Conservation (phyloP, 1,140 invertebrate genomes). For the Drosophila varians region DNA sequence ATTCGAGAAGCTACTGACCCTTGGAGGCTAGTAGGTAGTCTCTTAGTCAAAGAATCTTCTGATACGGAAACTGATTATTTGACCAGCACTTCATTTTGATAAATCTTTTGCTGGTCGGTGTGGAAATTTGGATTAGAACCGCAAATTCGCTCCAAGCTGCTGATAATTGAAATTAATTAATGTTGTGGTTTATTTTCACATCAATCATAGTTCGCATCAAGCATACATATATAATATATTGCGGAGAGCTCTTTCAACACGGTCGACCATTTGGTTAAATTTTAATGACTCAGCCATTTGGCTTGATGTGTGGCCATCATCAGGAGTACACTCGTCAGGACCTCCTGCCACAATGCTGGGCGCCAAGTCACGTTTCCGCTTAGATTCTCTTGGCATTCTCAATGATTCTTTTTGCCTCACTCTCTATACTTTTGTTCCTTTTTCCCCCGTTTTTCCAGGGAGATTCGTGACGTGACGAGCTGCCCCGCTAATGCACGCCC, state of each 20-base stretch:
- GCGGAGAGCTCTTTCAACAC: slow-evolving; percentile 10
- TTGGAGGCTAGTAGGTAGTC: no score
- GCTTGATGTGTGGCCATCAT: slow-evolving; percentile 46
- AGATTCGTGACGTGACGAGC: slow-evolving; percentile 41
- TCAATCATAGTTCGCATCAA: neutral
- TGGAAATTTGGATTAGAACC: neutral
- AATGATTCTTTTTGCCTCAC: neutral
- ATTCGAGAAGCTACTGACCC: neutral
- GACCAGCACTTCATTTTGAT: no score
- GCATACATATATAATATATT: neutral
- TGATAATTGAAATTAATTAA: neutral
- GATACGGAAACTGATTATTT: no score
- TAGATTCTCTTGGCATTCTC: slow-evolving; percentile 43
- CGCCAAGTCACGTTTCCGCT: slow-evolving; percentile 57
- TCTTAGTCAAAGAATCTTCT: no score
- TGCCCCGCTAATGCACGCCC: slow-evolving; percentile 53
- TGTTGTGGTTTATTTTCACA: neutral
- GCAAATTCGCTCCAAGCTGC: neutral
- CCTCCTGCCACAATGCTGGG: slow-evolving; percentile 7
- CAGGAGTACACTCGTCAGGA: slow-evolving; percentile 25
- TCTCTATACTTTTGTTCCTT: neutral
- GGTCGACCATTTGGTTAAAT: slow-evolving; percentile 37
- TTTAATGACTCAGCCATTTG: slow-evolving; percentile 57
- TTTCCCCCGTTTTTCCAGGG: slow-evolving; percentile 7
- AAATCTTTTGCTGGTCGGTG: neutral